These are phyloP conservation scores for Prolemur simus DNA, from an alignment of 2,113 vertebrate genomes.

Conservation along the genomic window DNA sequence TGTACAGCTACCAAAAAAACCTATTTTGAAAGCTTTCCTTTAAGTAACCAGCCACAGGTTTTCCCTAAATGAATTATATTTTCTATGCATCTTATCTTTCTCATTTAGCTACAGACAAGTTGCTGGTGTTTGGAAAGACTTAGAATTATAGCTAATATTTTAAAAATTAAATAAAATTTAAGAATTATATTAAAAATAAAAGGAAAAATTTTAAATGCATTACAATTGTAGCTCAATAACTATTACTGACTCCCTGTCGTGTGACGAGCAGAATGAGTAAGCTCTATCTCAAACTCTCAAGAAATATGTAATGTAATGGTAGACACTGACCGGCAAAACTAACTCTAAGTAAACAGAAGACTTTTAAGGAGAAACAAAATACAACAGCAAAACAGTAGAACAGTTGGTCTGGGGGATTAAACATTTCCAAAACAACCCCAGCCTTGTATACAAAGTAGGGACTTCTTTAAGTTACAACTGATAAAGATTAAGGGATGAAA, in stretches of 20 bases:
- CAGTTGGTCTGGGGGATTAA: background rate
- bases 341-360: background rate
- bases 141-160: background rate
- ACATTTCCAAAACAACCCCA: conserved; percentile 17
- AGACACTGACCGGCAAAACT: background rate
- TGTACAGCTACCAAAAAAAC: background rate
- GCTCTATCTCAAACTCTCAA: background rate
- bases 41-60: background rate
- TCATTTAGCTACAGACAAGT: background rate
- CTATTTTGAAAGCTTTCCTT: background rate
- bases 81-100: background rate
- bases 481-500: conserved; percentile 13
- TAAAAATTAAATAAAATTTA: background rate
- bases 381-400: background rate
- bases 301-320: background rate
- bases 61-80: background rate
- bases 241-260: background rate
- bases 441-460: background rate
- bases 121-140: conserved; percentile 23
- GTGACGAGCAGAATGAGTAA: background rate
- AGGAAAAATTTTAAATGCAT: background rate
- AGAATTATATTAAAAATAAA: conserved; percentile 34
- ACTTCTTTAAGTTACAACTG: background rate
- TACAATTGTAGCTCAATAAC: background rate
- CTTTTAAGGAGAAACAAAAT: background rate